Percentiles rank a stretch among this genome's conserved stretches.
phyloP scores from a whole-genome alignment of 2,113 vertebrate genomes.

The Accipiter cooperii region DNA sequence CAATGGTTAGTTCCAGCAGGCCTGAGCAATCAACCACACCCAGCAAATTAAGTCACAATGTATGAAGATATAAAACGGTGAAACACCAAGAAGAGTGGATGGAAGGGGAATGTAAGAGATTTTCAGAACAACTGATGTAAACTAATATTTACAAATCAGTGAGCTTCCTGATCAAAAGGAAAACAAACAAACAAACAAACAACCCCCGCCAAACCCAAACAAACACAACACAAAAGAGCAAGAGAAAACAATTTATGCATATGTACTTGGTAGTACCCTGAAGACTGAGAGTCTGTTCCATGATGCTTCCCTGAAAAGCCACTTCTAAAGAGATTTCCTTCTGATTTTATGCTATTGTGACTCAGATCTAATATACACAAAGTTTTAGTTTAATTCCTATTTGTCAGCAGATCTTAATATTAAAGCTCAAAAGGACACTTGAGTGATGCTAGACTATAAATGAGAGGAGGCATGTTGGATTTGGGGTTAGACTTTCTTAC shows the following conservation, averaged over 20 bases:
- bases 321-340: not conserved
- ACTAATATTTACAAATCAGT: not conserved
- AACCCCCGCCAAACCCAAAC: no score
- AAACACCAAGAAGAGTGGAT: not conserved
- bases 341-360: not conserved
- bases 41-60: not conserved
- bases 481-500: not conserved
- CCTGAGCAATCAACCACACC: not conserved
- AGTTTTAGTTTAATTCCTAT: not conserved
- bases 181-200: not conserved
- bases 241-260: not conserved
- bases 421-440: not conserved
- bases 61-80: rapidly evolving
- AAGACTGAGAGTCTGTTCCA: not conserved
- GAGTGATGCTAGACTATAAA: not conserved
- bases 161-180: not conserved
- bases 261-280: not conserved
- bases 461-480: not conserved
- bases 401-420: not conserved
- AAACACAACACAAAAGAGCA: not conserved
- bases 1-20: rapidly evolving
- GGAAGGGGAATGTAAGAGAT: not conserved
- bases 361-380: not conserved
- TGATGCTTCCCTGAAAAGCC: not conserved
- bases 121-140: not conserved